A percentile compares a stretch with the other conserved stretches of the same genome.
Evolutionary conservation across 2,113 vertebrate species (phyloP).

Genomic region (Tretioscincus oriximinensis): DNA sequence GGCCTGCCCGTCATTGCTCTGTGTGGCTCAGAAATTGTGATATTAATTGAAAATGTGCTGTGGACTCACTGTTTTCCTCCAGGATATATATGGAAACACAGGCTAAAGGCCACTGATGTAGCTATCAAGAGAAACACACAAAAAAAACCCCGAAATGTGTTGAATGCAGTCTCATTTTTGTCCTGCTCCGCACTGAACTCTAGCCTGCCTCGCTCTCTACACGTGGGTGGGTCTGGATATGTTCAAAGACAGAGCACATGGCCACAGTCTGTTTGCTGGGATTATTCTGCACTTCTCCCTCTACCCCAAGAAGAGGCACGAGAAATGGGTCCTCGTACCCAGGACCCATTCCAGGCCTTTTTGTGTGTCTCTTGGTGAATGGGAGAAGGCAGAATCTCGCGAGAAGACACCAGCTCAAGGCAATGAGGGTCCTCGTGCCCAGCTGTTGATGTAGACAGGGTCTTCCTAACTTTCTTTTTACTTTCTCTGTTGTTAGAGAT

Average conservation of each 20-base stretch:
- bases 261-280: neutral
- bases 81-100: slow-evolving; percentile 3
- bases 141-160: slow-evolving; percentile 4
- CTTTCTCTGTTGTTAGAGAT: neutral
- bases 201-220: neutral
- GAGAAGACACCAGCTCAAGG: neutral
- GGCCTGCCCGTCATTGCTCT: neutral
- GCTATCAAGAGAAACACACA: slow-evolving; percentile 19
- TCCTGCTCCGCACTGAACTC: neutral
- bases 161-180: slow-evolving; percentile 23
- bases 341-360: no score
- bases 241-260: neutral
- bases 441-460: neutral
- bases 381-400: no score
- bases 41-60: slow-evolving; percentile 15
- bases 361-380: no score
- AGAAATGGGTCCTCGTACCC: no score
- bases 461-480: neutral
- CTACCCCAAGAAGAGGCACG: neutral
- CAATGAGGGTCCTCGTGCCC: neutral
- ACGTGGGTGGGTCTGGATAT: neutral
- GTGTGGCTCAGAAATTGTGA: neutral
- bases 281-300: neutral
- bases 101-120: slow-evolving; percentile 18
- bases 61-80: slow-evolving; percentile 15